Conservation (phyloP, 2,797 vertebrate genomes). For the Malurus leucopterus region DNA sequence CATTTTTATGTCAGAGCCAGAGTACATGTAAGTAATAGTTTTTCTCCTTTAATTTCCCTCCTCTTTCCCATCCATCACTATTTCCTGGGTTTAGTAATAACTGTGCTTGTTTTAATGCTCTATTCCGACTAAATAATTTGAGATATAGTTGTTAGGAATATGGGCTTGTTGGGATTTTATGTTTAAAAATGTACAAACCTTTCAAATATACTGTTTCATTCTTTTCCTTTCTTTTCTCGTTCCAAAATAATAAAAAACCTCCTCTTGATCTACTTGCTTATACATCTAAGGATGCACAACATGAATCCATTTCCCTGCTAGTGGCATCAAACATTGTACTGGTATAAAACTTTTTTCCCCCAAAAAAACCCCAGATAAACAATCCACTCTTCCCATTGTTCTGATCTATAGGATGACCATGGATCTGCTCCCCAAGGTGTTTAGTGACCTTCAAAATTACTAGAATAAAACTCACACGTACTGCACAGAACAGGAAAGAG, state of each 20-base stretch:
- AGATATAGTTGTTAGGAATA: background rate
- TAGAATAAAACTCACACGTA: background rate
- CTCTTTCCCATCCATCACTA: background rate
- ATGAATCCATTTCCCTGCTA: background rate
- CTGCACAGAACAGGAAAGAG: background rate
- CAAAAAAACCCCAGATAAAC: background rate
- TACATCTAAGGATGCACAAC: background rate
- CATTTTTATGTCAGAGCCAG: constrained; percentile 42
- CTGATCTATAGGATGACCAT: background rate
- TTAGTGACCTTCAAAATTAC: background rate
- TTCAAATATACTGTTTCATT: constrained; percentile 19
- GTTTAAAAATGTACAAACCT: constrained; percentile 57
- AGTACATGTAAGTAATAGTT: background rate
- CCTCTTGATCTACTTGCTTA: constrained; percentile 50
- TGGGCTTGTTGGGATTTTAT: background rate
- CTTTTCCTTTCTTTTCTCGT: background rate
- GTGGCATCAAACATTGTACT: background rate
- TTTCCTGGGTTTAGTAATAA: background rate
- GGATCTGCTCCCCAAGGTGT: background rate
- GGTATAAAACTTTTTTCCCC: background rate
- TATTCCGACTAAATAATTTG: constrained; percentile 12
- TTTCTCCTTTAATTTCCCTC: background rate
- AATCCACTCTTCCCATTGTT: background rate
- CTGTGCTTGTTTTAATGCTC: background rate
- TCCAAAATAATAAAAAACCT: background rate